Percentiles rank a stretch among this genome's conserved stretches.
Conservation (phyloP, 2,888 invertebrate genomes). For the Gastracanthus pulcherrimus region DNA sequence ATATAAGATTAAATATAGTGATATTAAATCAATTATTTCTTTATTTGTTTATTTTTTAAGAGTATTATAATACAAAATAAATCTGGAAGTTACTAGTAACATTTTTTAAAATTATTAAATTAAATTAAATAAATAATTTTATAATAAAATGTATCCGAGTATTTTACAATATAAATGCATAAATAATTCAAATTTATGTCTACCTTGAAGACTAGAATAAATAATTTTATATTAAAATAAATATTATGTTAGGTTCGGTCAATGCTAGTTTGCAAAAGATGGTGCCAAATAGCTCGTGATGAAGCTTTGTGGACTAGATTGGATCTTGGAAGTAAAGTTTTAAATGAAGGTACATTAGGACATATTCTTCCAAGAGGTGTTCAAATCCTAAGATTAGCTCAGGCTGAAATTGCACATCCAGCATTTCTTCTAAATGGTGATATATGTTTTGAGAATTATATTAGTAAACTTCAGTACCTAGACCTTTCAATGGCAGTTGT, state of each 20-base stretch:
- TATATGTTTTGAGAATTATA: constrained; percentile 75
- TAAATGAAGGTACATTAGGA: constrained; percentile 85
- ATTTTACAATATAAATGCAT: no score
- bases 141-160: neutral
- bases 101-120: constrained; percentile 9
- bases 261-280: constrained; percentile 82
- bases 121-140: neutral
- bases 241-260: constrained; percentile 73
- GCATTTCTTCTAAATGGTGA: constrained; percentile 77
- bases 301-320: constrained; percentile 92
- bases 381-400: constrained; percentile 87
- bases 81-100: neutral
- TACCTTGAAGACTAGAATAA: neutral
- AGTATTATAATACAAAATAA: no score
- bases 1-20: no score
- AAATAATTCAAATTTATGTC: no score
- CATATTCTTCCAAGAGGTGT: constrained; percentile 88
- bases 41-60: no score
- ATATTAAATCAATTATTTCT: neutral
- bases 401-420: constrained; percentile 85
- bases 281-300: constrained; percentile 88
- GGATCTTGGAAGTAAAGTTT: constrained; percentile 86
- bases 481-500: constrained; percentile 91
- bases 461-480: constrained; percentile 86
- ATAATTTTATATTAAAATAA: neutral